Conservation (phyloP, 2,888 invertebrate species). For the Hypena proboscidalis region DNA sequence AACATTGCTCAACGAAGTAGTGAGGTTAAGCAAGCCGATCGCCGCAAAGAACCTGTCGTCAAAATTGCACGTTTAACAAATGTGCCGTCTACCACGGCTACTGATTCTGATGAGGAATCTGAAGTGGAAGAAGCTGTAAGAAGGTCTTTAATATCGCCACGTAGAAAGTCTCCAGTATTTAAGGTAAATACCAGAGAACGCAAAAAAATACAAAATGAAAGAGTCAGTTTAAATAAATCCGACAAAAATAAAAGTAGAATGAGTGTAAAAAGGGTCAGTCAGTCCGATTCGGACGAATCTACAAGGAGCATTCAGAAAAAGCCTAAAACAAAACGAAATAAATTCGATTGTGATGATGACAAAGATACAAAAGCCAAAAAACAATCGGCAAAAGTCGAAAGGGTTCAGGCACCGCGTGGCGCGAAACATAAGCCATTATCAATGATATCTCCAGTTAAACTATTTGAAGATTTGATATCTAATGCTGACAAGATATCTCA, state of each 20-base stretch:
- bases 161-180: constrained; percentile 5
- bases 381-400: not conserved
- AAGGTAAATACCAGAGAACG: constrained; percentile 1
- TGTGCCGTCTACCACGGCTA: not conserved
- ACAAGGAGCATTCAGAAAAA: not conserved
- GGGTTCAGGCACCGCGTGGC: not conserved
- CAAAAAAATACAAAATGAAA: not conserved
- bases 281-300: constrained; percentile 14
- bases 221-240: too few relatives aligned
- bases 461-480: constrained; percentile 42
- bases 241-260: too few relatives aligned
- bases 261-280: too few relatives aligned
- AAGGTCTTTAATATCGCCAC: constrained; percentile 11
- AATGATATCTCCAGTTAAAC: constrained; percentile 61
- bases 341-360: too few relatives aligned
- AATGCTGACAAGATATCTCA: constrained; percentile 23
- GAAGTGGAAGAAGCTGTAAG: constrained; percentile 11
- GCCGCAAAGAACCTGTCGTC: not conserved
- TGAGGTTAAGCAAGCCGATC: constrained; percentile 9
- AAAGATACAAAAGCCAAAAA: not conserved
- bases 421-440: constrained; percentile 32
- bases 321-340: not conserved
- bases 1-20: constrained; percentile 5
- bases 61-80: constrained; percentile 3
- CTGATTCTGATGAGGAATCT: constrained; percentile 9